Percentiles rank a stretch among this genome's conserved stretches.
Conservation (phyloP, 2,797 vertebrate genomes). For the Sebastes diaconus region DNA sequence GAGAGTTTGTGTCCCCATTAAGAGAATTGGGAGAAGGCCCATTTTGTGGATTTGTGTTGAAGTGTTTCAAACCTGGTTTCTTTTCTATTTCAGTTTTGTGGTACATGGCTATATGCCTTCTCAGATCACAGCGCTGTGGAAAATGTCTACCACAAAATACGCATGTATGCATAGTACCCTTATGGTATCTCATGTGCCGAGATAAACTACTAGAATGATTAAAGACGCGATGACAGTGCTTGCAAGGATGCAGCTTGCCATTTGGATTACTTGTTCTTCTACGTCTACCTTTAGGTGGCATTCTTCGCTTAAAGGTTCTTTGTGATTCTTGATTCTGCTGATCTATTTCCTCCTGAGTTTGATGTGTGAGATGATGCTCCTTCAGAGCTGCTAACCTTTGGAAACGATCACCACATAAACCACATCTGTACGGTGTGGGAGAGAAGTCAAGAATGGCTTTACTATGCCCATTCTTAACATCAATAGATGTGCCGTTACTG, state of each 20-base stretch:
- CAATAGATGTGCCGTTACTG: conserved; percentile 58
- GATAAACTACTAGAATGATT: conserved; percentile 87
- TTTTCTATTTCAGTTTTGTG: conserved; percentile 79
- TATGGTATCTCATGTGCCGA: conserved; percentile 86
- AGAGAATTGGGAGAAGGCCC: conserved; percentile 29
- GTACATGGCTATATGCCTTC: conserved; percentile 82
- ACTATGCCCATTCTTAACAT: conserved; percentile 52
- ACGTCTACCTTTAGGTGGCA: conserved; percentile 62
- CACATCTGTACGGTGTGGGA: conserved; percentile 81
- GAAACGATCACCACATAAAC: conserved; percentile 83
- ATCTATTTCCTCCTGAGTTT: conserved; percentile 79
- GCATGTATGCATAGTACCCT: conserved; percentile 85
- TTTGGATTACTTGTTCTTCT: conserved; percentile 65
- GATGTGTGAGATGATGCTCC: conserved; percentile 81
- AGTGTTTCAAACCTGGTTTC: conserved; percentile 65
- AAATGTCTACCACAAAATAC: conserved; percentile 82
- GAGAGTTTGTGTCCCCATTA: conserved; percentile 13
- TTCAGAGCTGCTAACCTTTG: conserved; percentile 77
- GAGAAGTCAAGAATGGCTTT: conserved; percentile 39
- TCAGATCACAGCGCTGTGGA: conserved; percentile 84
- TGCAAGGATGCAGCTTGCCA: conserved; percentile 81
- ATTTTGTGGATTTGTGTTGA: conserved; percentile 52
- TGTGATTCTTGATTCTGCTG: conserved; percentile 67
- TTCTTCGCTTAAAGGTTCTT: conserved; percentile 48
- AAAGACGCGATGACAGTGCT: conserved; percentile 83